Conservation (phyloP, 2,113 vertebrate species). For the Dicaeum eximium region DNA sequence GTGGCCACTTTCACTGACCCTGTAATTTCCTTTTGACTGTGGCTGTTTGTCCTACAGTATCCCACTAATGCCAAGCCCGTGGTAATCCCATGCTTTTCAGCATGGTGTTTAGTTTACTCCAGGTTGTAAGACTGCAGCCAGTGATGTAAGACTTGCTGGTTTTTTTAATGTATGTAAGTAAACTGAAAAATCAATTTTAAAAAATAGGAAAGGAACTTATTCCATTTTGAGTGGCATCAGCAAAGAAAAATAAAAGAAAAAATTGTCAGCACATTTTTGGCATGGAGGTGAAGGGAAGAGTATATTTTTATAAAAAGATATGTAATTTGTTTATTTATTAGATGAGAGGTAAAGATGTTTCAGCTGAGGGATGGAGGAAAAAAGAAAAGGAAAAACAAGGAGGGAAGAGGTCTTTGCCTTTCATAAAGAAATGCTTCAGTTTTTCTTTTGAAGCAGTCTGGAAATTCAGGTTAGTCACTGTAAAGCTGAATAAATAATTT, state of each 20-base stretch:
- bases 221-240: neutral
- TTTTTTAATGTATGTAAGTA: neutral
- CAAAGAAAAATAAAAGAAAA: neutral
- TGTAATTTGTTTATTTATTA: slow-evolving; percentile 1
- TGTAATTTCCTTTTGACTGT: neutral
- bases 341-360: neutral
- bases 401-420: neutral
- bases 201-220: neutral
- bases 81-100: neutral
- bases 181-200: neutral
- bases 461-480: slow-evolving; percentile 52
- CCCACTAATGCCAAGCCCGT: neutral
- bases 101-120: neutral
- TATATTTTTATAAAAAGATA: neutral
- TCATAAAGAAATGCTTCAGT: neutral
- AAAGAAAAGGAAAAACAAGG: neutral
- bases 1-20: neutral
- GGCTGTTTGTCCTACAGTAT: neutral
- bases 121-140: neutral
- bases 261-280: neutral
- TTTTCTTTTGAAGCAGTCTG: slow-evolving; percentile 36
- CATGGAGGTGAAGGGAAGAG: neutral
- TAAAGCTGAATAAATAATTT: slow-evolving; percentile 46
- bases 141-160: neutral
- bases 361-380: neutral